These are phyloP conservation scores for Hemicentrotus pulcherrimus DNA, from an alignment of 35 echinoderm and acorn worm genomes.

Conservation along the genomic window DNA sequence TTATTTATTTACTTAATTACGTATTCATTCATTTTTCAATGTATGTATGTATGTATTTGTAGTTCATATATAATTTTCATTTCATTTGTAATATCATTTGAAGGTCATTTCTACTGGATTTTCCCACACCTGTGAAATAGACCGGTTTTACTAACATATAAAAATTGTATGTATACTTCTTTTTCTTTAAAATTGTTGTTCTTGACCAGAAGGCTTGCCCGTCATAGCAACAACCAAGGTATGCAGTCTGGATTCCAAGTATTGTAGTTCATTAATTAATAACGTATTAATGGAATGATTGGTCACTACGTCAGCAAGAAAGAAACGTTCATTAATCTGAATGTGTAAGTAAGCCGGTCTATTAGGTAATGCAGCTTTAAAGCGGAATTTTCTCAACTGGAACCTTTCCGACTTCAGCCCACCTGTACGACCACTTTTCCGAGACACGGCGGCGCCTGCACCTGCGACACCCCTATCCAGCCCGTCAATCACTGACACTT, in stretches of 20 bases:
- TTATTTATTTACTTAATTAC: too few relatives aligned
- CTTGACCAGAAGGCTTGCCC: background rate
- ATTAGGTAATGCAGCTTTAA: background rate
- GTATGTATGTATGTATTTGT: background rate
- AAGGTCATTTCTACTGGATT: background rate
- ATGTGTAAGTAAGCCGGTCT: too few relatives aligned
- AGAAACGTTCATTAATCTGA: too few relatives aligned
- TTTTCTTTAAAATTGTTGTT: too few relatives aligned
- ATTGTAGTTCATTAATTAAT: too few relatives aligned
- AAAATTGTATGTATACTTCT: too few relatives aligned
- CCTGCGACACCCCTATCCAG: background rate
- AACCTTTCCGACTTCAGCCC: background rate
- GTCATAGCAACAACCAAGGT: background rate
- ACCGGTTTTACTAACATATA: too few relatives aligned
- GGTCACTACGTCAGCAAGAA: too few relatives aligned
- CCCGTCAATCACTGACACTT: conserved; percentile 30
- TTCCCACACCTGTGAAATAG: too few relatives aligned
- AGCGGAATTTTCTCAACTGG: background rate
- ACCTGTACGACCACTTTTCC: background rate
- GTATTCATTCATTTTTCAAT: too few relatives aligned
- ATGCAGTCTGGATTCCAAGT: too few relatives aligned
- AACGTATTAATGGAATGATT: too few relatives aligned
- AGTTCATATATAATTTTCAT: background rate
- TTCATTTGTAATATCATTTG: background rate
- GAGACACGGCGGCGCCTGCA: conserved; percentile 9